These are phyloP conservation scores for Brevimyrus niger DNA, from an alignment of 2,113 vertebrate genomes.

Conservation along the genomic window DNA sequence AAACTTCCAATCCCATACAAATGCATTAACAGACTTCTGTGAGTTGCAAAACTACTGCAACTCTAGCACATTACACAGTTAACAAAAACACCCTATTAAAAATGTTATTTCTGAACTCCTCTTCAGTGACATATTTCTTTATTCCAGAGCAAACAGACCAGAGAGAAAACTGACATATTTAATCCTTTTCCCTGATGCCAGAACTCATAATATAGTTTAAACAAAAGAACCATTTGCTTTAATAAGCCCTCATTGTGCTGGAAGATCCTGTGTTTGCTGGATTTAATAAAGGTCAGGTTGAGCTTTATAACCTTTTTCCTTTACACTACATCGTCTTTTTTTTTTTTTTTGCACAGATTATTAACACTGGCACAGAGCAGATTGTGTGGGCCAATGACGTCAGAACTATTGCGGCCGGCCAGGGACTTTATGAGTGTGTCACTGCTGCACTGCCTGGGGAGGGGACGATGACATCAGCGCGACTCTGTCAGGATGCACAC, in stretches of 20 bases:
- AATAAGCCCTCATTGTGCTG: not conserved
- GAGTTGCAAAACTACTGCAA: not conserved
- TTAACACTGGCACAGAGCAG: not conserved
- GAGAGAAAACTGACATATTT: not conserved
- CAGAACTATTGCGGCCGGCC: not conserved
- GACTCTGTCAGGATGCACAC: not conserved
- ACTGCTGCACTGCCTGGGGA: not conserved
- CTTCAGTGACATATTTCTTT: not conserved
- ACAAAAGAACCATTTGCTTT: not conserved
- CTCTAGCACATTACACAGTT: not conserved
- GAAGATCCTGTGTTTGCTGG: not conserved
- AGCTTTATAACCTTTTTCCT: not conserved
- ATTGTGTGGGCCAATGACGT: slow-evolving; percentile 2
- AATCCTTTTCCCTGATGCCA: not conserved
- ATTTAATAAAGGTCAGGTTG: not conserved
- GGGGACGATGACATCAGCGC: not conserved
- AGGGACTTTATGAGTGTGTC: not conserved
- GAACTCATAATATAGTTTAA: not conserved
- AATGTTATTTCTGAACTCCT: not conserved
- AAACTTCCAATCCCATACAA: not conserved
- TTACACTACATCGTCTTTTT: not conserved
- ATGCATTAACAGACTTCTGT: not conserved
- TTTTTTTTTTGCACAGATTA: not conserved
- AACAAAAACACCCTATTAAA: not conserved
- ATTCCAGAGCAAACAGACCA: not conserved